These are phyloP conservation scores for Drosophila falleni DNA, from an alignment of 2,888 invertebrate genomes.

Conservation along the genomic window DNA sequence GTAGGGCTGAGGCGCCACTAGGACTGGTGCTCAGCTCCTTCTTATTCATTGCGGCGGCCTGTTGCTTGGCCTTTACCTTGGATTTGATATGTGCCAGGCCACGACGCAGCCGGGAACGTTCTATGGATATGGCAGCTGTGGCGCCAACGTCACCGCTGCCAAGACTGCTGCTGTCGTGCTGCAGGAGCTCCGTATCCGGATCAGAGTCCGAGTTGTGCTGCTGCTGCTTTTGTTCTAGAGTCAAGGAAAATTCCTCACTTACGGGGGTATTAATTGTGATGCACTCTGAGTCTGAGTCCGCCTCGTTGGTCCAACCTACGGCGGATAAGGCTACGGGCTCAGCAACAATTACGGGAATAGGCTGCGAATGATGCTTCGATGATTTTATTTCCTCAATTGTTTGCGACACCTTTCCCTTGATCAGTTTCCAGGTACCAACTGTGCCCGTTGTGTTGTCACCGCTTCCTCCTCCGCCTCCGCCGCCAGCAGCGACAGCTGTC, in stretches of 20 bases:
- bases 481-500: constrained; percentile 34
- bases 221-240: constrained; percentile 22
- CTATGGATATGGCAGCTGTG: constrained; percentile 49
- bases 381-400: constrained; percentile 85
- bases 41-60: constrained; percentile 62
- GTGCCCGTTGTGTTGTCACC: constrained; percentile 65
- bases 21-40: constrained; percentile 64
- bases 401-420: constrained; percentile 85
- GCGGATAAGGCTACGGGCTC: constrained; percentile 48
- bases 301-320: constrained; percentile 70
- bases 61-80: constrained; percentile 82
- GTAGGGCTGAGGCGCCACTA: constrained; percentile 47
- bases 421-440: constrained; percentile 85
- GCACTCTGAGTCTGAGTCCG: constrained; percentile 83
- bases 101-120: constrained; percentile 81
- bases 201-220: constrained; percentile 82
- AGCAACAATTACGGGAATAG: constrained; percentile 68
- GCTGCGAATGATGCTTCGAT: constrained; percentile 77
- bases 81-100: constrained; percentile 83
- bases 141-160: constrained; percentile 49
- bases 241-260: constrained; percentile 78
- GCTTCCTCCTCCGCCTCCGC: constrained; percentile 15
- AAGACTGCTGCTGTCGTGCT: constrained; percentile 69
- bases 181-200: constrained; percentile 77
- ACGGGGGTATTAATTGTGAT: constrained; percentile 76